A percentile compares a stretch with the other conserved stretches of the same genome.
Conservation (phyloP, 1,140 invertebrate genomes). For the Eurosta solidaginis region DNA sequence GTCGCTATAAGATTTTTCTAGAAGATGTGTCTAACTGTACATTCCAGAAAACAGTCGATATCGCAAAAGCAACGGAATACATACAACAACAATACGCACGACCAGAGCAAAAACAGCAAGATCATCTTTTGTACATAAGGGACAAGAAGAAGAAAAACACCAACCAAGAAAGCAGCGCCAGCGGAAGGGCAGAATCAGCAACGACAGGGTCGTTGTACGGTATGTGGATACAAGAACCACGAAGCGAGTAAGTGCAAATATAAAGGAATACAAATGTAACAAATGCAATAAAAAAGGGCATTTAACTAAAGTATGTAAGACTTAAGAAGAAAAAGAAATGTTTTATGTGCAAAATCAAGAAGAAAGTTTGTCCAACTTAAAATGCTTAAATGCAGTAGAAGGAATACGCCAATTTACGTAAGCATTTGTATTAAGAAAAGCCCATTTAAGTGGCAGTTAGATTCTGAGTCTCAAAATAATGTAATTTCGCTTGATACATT, state of each 20-base stretch:
- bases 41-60: conserved; percentile 41
- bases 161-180: background rate
- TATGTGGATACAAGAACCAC: conserved; percentile 39
- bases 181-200: background rate
- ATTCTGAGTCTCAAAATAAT: conserved; percentile 18
- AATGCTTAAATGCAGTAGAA: no score
- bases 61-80: conserved; percentile 39
- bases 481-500: background rate
- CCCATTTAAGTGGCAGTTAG: no score
- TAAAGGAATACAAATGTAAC: conserved; percentile 36
- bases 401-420: no score
- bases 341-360: no score
- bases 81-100: conserved; percentile 35
- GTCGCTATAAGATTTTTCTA: conserved; percentile 55
- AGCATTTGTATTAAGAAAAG: no score
- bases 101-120: background rate
- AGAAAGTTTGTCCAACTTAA: no score
- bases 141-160: background rate
- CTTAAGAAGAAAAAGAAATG: no score
- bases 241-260: conserved; percentile 30
- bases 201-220: conserved; percentile 35
- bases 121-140: background rate
- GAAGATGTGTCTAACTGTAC: conserved; percentile 56
- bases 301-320: conserved; percentile 36
- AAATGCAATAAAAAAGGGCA: conserved; percentile 37